Evolutionary conservation across 2,888 invertebrate species (phyloP), one percentile per base, ranked within the genome.

Genomic region (Chromoteleia sp.): DNA sequence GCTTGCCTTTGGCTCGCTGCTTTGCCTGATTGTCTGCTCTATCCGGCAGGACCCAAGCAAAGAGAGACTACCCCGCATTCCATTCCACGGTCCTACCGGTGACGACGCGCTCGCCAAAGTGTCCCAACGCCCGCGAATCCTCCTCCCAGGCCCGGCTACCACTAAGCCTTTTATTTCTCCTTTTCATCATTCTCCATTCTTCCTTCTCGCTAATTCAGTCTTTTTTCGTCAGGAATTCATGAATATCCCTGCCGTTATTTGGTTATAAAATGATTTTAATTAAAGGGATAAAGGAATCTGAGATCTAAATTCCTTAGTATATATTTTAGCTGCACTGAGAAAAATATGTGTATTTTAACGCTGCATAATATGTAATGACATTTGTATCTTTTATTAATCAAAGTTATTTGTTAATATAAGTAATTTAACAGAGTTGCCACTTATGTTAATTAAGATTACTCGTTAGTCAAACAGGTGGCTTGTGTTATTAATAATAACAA

Each of bases 111-210:
- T 78, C 58, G 52, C 50, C 63, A 59, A 70, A 63, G 58, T 70
- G 74, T 68, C 63, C 70, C 68, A 79, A 67, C 67, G 79, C 71
- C 70, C 71, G 70, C 71, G 73, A 71, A 73, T 29, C 43, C 48
- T 14, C 67, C 21, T 14, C 45, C 25, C 30, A 25, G 29, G 8
- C 30, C 17, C 25, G 21, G 21, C 48, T 12, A 50, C 56, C 54
- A 45, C 43, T 39, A 48, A 58, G 14, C 65, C 54, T 43, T 54
- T 43, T 63, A 41, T 74, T 68, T 29, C 56, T 48, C 36, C 30
- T 63, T 15, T 17, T 63, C 78, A 58, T 65, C 30, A 29, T 41
- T 52, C 74, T 2, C 8, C 56, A 14, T 59, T 43, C 54, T 48
- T 59, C 17, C 52, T 17, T n/a, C 41, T 17, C 33, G 29, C 77